phyloP scores from a whole-genome alignment of 2,113 vertebrate genomes.

The Gymnarchus niloticus region DNA sequence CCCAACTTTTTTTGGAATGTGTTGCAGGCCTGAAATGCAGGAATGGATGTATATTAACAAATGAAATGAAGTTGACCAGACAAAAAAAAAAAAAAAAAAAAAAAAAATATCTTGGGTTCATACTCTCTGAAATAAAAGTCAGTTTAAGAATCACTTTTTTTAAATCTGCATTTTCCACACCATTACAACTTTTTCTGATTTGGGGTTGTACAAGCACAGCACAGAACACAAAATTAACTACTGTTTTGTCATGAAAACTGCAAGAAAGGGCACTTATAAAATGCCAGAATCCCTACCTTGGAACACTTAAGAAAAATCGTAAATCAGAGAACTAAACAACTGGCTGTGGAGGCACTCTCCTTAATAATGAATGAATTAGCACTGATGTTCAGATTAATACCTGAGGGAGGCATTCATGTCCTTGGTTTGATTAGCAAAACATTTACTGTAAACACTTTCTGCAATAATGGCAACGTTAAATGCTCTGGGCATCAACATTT shows the following conservation, averaged over 20 bases:
- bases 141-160: too few species aligned
- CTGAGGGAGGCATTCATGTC: too few species aligned
- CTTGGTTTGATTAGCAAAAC: constrained; percentile 5
- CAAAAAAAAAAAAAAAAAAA: too few species aligned
- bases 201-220: background rate
- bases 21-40: too few species aligned
- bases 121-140: too few species aligned
- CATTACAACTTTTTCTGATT: too few species aligned
- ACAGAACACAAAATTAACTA: background rate
- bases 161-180: too few species aligned
- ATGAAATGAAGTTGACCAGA: too few species aligned
- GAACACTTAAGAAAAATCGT: background rate
- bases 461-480: background rate
- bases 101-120: too few species aligned
- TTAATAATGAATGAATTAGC: constrained; percentile 5
- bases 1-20: too few species aligned
- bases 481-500: constrained; percentile 12
- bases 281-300: background rate
- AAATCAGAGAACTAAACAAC: background rate
- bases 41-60: too few species aligned
- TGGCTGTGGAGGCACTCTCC: background rate
- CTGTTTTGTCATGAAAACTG: background rate
- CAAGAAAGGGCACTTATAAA: background rate
- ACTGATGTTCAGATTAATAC: background rate
- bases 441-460: constrained; percentile 11